phyloP scores from a whole-genome alignment of 2,113 vertebrate genomes.

The Pagrus major region DNA sequence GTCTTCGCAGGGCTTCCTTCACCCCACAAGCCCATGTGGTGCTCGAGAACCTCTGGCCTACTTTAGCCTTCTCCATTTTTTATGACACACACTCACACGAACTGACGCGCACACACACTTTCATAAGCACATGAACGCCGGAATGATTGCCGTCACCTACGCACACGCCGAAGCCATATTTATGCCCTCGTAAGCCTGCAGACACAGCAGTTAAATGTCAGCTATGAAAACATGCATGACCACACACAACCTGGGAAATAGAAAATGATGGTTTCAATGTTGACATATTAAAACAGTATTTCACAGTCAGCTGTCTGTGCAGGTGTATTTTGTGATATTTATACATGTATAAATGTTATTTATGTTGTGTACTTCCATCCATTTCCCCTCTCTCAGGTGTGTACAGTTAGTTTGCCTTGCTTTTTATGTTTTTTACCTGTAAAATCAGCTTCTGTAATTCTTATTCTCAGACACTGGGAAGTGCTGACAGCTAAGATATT shows the following conservation, averaged over 20 bases:
- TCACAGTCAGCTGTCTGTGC: not conserved
- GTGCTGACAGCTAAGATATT: not conserved
- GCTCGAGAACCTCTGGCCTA: constrained; percentile 68
- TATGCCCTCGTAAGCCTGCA: not conserved
- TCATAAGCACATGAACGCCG: not conserved
- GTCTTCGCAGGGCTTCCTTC: constrained; percentile 21
- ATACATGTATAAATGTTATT: not conserved
- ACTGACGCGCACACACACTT: not conserved
- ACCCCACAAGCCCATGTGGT: constrained; percentile 24
- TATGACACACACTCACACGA: constrained; percentile 48
- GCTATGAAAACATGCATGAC: not conserved
- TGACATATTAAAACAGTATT: not conserved
- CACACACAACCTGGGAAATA: not conserved
- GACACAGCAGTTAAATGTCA: constrained; percentile 37
- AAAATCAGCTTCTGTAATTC: not conserved
- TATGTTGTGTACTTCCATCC: not conserved
- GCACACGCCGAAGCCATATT: not conserved
- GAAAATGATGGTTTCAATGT: not conserved
- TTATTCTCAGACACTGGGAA: not conserved
- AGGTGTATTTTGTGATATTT: not conserved
- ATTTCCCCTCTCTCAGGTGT: no score
- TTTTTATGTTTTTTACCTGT: no score
- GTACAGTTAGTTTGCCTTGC: no score
- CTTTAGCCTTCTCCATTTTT: constrained; percentile 75
- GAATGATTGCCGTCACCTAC: not conserved